Base-by-base conservation (phyloP, 2,113 vertebrate genomes). In the Xenopus borealis region DNA sequence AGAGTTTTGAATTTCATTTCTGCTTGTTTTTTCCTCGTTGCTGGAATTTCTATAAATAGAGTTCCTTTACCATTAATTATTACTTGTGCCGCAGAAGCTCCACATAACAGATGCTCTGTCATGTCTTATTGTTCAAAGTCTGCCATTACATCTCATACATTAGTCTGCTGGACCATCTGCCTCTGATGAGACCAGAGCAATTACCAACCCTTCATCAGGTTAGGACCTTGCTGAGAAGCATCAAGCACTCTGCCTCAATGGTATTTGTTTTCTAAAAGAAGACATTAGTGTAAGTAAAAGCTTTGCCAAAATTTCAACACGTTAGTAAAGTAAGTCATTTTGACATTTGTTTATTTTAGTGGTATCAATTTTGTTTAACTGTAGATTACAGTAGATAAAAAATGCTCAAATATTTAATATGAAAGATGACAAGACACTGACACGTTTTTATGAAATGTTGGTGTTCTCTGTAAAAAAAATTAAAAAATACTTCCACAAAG, bases 41-140 rank as follows among this genome's bases (percentile, higher is more conserved):
- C 44, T 50, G 47, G 5, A 16, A 62, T 69, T 76, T n/a, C 45
- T 69, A 76, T 76, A 76, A 76, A 76, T 69, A 76, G 59, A 53
- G 73, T 64, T 55, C 62, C 27, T 55, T 69, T 62, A 46, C 57
- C 73, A 76, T 76, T 76, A 69, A 76, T 76, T 76, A 63, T 69
- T 76, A 76, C 73, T 76, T 53, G 73, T 76, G 73, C 66, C 27
- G 46, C 73, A 69, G 58, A 52, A 70, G 67, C 66, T 63, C 71
- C 59, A 74, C 10, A 18, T 23, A 75, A 69, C 72, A 77, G 12
- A 78, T 61, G 65, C 62, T 53, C 46, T 71, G 44, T 76, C 27
- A 69, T 57, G 59, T 58, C 30, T 72, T 72, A 64, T 67, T 80
- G 69, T 8, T 72, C 58, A 59, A 57, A 78, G 62, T 69, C 67